phyloP scores from a whole-genome alignment of 1,140 invertebrate genomes.

The Babylonia areolata region DNA sequence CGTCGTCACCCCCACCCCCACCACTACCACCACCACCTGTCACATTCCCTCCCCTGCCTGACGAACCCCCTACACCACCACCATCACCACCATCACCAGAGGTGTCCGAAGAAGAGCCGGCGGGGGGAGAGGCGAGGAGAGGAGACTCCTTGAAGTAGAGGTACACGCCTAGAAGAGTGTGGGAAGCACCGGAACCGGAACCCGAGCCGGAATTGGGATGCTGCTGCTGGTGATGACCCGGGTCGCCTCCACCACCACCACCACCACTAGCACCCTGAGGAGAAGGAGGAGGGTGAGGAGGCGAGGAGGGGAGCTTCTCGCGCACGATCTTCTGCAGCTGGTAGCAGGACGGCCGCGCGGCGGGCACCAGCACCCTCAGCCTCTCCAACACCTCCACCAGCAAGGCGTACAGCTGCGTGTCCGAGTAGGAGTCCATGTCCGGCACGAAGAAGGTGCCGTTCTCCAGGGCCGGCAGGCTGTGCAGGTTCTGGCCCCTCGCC shows the following conservation, averaged over 20 bases:
- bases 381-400: slow-evolving; percentile 30
- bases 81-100: too few relatives aligned
- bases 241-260: background rate
- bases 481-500: background rate
- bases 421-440: slow-evolving; percentile 18
- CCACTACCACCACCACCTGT: background rate
- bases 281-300: background rate
- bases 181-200: background rate
- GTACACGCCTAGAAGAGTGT: background rate
- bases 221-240: background rate
- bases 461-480: background rate
- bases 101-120: too few relatives aligned
- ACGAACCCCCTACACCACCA: background rate
- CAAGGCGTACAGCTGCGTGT: slow-evolving; percentile 30
- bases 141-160: slow-evolving; percentile 23
- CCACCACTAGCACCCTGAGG: background rate
- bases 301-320: background rate
- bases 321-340: slow-evolving; percentile 34
- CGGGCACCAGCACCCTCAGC: slow-evolving; percentile 5
- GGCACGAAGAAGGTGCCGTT: slow-evolving; percentile 17
- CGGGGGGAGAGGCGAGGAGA: background rate
- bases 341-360: slow-evolving; percentile 24
- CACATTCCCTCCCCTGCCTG: background rate
- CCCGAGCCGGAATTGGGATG: background rate
- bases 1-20: background rate